Evolutionary conservation across 2,113 vertebrate species (phyloP), one percentile per base, ranked within the genome.

Genomic region (Dipodomys merriami): DNA sequence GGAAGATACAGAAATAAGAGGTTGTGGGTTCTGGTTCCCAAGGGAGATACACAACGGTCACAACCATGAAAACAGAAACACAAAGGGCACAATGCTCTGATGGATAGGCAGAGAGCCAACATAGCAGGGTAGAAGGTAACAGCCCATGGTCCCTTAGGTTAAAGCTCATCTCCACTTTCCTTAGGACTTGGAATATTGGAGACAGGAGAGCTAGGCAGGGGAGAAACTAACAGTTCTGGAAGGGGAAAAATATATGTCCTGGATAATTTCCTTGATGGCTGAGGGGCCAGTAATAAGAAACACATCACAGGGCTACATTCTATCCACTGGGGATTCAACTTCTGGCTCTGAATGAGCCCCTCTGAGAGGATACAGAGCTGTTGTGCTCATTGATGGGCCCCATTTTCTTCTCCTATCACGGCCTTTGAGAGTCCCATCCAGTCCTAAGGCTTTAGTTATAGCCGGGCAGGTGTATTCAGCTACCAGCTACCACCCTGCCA

Each of bases 71-170:
- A 90, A 90, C 5, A 77, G 53, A 67, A 5, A 35, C 57, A 35
- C 18, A 84, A 86, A 16, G 16, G 49, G 18, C 23, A 39, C 81
- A 83, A 49, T 25, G 30, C 25, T 33, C 44, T 13, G 46, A 73
- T 35, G 73, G 39, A 35, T 71, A n/a, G 33, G 19, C 71, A 86
- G 30, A 89, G 76, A 4, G 78, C 81, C 60, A 64, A 3, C 0
- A 0, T 30, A 72, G 57, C 49, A 1, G 30, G 76, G 15, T 49
- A 35, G n/a, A 35, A 18, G n/a, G 69, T 3, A 3, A 78, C 12
- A 6, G 12, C 22, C 67, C 18, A 35, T 0, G 0, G 57, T 30
- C 57, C 29, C 71, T 30, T 60, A 64, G n/a, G 0, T 35, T 12
- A 39, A 49, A 35, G 18, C 1, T 11, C 8, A 6, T 6, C 1